Percentiles rank a stretch among this genome's conserved stretches.
Evolutionary conservation across 35 echinoderm and acorn worm genomes (phyloP).

Genomic region (Apostichopus californicus): DNA sequence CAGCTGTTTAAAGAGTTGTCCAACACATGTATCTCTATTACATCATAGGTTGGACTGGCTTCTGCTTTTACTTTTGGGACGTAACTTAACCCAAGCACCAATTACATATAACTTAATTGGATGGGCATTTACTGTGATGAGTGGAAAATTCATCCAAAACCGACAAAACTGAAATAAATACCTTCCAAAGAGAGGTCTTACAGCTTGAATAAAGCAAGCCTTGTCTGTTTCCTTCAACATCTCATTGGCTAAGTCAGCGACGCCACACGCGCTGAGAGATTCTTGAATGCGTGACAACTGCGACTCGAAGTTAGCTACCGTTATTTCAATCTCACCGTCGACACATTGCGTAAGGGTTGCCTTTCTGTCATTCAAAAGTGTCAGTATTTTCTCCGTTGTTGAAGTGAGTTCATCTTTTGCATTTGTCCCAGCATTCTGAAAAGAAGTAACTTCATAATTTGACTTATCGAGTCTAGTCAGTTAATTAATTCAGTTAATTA

Average conservation of each 20-base stretch:
- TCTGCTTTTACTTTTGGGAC: no score
- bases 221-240: conserved; percentile 94
- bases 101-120: no score
- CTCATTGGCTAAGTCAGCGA: conserved; percentile 81
- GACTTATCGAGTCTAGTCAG: no score
- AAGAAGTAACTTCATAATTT: no score
- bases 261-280: conserved; percentile 71
- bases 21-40: no score
- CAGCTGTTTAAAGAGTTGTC: no score
- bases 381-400: conserved; percentile 49
- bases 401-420: conserved; percentile 56
- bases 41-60: no score
- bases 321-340: conserved; percentile 59
- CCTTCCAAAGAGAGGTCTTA: conserved; percentile 86
- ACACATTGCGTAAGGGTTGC: conserved; percentile 27
- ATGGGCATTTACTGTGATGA: no score
- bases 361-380: conserved; percentile 35
- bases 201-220: conserved; percentile 92
- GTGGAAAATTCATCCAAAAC: no score
- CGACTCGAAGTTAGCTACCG: conserved; percentile 48
- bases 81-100: no score
- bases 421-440: conserved; percentile 3
- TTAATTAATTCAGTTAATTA: no score
- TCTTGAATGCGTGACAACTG: conserved; percentile 53
- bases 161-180: background rate